Evolutionary conservation across 1,140 invertebrate species (phyloP).

Genomic region (Scaptomyza montana): DNA sequence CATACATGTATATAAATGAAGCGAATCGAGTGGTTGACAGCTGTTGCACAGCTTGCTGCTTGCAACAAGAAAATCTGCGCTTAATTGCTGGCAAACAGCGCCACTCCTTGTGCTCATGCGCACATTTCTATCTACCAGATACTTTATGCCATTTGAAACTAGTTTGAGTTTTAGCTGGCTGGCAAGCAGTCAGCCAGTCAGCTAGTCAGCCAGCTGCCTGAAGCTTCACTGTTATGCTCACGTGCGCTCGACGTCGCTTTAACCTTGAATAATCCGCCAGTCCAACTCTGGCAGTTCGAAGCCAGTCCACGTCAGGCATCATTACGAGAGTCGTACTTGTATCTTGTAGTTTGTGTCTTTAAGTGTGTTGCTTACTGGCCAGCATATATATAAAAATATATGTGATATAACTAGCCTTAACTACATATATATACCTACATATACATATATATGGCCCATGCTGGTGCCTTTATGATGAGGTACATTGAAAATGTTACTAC

Average conservation of each 20-base stretch:
- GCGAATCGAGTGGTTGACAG: constrained; percentile 40
- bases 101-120: constrained; percentile 58
- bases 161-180: constrained; percentile 56
- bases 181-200: constrained; percentile 23
- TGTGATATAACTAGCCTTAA: constrained; percentile 52
- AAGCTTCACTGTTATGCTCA: constrained; percentile 52
- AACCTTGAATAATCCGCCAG: constrained; percentile 71
- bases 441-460: constrained; percentile 27
- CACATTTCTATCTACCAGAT: constrained; percentile 66
- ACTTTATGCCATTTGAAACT: constrained; percentile 78
- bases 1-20: background rate
- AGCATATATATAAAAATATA: constrained; percentile 34
- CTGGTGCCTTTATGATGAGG: constrained; percentile 66
- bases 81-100: constrained; percentile 63
- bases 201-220: constrained; percentile 49
- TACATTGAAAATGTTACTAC: constrained; percentile 64
- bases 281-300: constrained; percentile 14
- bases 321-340: constrained; percentile 49
- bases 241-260: constrained; percentile 61
- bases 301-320: constrained; percentile 58
- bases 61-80: constrained; percentile 54
- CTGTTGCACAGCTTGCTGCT: constrained; percentile 36
- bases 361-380: constrained; percentile 38
- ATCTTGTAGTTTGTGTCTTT: constrained; percentile 18
- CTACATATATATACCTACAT: background rate